Conservation (phyloP, 2,797 vertebrate species). For the Peromyscus nudipes region DNA sequence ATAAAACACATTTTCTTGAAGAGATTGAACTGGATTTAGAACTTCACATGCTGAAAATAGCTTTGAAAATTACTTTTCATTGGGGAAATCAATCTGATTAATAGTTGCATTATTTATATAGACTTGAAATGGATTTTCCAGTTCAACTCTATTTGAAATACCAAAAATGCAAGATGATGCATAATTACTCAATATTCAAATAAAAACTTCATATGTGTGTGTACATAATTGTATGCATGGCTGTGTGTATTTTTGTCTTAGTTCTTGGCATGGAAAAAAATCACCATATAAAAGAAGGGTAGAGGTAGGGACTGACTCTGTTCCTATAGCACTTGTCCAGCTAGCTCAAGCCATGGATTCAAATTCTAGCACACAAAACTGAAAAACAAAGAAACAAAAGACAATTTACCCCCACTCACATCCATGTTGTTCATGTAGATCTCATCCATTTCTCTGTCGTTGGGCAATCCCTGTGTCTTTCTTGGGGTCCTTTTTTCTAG, state of each 20-base stretch:
- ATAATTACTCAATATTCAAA: constrained; percentile 30
- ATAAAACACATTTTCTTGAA: constrained; percentile 6
- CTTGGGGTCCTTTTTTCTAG: too few relatives aligned
- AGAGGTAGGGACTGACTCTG: background rate
- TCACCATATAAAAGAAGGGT: background rate
- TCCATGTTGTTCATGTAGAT: too few relatives aligned
- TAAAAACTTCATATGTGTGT: background rate
- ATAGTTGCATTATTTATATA: constrained; percentile 44
- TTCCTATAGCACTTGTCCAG: background rate
- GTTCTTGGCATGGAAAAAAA: background rate
- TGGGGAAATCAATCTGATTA: constrained; percentile 49
- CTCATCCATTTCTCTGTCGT: too few relatives aligned
- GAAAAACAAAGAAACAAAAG: background rate
- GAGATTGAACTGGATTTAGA: constrained; percentile 24
- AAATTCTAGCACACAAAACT: background rate
- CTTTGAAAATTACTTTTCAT: constrained; percentile 21
- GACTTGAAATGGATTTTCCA: background rate
- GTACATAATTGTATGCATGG: background rate
- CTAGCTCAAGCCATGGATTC: background rate
- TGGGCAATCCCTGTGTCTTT: too few relatives aligned
- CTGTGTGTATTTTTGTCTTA: background rate
- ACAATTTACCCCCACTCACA: background rate
- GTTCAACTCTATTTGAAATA: constrained; percentile 21
- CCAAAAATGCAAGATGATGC: background rate
- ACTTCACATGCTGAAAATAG: background rate